These are phyloP conservation scores for Chaenocephalus aceratus DNA, from an alignment of 2,113 vertebrate species.

Conservation along the genomic window DNA sequence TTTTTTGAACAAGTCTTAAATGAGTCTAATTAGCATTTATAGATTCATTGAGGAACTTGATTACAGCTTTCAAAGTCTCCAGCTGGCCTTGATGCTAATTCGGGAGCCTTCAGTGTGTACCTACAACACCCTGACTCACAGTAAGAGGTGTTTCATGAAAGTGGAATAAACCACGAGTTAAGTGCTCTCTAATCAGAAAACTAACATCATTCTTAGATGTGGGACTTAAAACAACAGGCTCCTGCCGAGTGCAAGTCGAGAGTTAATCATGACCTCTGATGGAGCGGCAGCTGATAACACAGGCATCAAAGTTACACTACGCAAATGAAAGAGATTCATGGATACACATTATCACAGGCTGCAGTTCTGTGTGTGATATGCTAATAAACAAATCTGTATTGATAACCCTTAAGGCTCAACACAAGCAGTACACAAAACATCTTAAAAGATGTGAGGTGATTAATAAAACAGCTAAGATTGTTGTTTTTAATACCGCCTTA, in stretches of 20 bases:
- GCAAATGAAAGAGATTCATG: conserved; percentile 13
- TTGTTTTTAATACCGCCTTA: conserved; percentile 1
- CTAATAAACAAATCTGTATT: conserved; percentile 9
- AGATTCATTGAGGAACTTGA: conserved; percentile 63
- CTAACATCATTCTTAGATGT: conserved; percentile 6
- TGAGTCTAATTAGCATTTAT: conserved; percentile 62
- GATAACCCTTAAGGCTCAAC: conserved; percentile 11
- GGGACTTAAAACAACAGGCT: neutral
- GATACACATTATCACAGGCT: conserved; percentile 4
- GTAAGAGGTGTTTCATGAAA: conserved; percentile 38
- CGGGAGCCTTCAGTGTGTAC: conserved; percentile 46
- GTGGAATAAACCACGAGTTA: conserved; percentile 21
- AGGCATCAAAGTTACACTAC: neutral
- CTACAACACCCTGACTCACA: conserved; percentile 47
- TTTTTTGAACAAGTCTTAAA: conserved; percentile 32
- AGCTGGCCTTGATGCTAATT: conserved; percentile 67
- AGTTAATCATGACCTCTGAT: conserved; percentile 56
- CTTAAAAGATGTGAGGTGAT: conserved; percentile 16
- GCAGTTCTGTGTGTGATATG: conserved; percentile 1
- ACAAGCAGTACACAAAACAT: neutral
- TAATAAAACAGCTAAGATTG: neutral
- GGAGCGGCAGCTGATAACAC: conserved; percentile 37
- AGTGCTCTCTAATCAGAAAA: conserved; percentile 34
- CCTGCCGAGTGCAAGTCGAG: neutral
- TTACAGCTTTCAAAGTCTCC: conserved; percentile 64